Evolutionary conservation across 1,140 invertebrate genomes (phyloP).

Genomic region (Drosophila rufa): DNA sequence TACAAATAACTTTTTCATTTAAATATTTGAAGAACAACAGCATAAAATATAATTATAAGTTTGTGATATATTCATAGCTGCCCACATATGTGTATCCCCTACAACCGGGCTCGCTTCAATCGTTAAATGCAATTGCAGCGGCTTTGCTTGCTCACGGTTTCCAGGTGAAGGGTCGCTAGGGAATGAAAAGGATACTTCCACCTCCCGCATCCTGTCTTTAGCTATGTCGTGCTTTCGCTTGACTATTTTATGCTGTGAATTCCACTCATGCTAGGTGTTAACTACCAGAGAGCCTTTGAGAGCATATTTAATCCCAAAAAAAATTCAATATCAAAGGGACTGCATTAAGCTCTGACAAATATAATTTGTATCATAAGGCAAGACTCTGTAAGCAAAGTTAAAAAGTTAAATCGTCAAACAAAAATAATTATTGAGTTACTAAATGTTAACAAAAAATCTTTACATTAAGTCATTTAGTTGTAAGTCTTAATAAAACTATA

Average conservation of each 20-base stretch:
- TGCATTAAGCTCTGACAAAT: background rate
- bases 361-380: too few relatives aligned
- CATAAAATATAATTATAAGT: background rate
- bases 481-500: too few relatives aligned
- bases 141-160: slow-evolving; percentile 25
- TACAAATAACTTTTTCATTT: background rate
- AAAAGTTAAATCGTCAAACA: too few relatives aligned
- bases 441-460: too few relatives aligned
- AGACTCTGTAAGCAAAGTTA: too few relatives aligned
- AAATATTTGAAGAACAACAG: background rate
- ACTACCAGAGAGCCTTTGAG: background rate
- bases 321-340: background rate
- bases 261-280: slow-evolving; percentile 29
- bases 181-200: slow-evolving; percentile 24
- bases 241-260: slow-evolving; percentile 41
- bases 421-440: too few relatives aligned
- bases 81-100: background rate
- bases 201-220: background rate
- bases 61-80: background rate
- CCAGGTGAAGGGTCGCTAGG: slow-evolving; percentile 28
- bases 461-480: too few relatives aligned
- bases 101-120: slow-evolving; percentile 49
- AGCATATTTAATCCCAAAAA: too few relatives aligned
- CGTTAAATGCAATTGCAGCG: slow-evolving; percentile 74
- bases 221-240: slow-evolving; percentile 21